A percentile compares a stretch with the other conserved stretches of the same genome.
phyloP scores from a whole-genome alignment of 1,140 invertebrate species.

The Hormaphis cornu region DNA sequence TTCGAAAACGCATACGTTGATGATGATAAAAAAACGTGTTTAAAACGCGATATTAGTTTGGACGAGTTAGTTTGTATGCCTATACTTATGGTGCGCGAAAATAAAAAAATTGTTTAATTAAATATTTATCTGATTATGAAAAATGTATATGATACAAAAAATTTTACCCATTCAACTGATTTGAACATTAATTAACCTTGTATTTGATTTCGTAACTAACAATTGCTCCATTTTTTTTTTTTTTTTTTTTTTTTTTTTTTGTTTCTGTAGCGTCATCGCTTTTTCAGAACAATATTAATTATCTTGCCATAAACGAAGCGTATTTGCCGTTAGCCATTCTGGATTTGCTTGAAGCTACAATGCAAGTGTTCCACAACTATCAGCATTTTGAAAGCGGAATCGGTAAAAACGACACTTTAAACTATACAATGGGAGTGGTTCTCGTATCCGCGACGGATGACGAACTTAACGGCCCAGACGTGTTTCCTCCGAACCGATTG shows the following conservation, averaged over 20 bases:
- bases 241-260: background rate
- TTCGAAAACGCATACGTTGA: too few relatives aligned
- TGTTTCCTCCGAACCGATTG: background rate
- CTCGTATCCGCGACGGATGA: background rate
- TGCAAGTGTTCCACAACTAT: slow-evolving; percentile 6
- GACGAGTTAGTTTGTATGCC: too few relatives aligned
- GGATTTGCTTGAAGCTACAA: slow-evolving; percentile 13
- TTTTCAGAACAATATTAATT: background rate
- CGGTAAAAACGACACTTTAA: background rate
- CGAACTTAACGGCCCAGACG: background rate
- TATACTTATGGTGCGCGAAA: too few relatives aligned
- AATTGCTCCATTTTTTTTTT: background rate
- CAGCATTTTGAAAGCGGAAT: background rate
- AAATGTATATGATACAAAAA: too few relatives aligned
- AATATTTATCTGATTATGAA: too few relatives aligned
- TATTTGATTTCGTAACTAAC: too few relatives aligned
- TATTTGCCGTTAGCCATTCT: background rate
- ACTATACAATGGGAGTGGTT: background rate
- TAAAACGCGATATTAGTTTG: too few relatives aligned
- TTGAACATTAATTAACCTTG: too few relatives aligned
- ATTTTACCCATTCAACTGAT: too few relatives aligned
- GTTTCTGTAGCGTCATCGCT: background rate
- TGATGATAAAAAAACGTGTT: too few relatives aligned
- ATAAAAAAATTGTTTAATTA: too few relatives aligned
- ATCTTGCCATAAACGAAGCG: background rate